Conservation (phyloP, 2,113 vertebrate genomes). For the Xyliphius kryptos region DNA sequence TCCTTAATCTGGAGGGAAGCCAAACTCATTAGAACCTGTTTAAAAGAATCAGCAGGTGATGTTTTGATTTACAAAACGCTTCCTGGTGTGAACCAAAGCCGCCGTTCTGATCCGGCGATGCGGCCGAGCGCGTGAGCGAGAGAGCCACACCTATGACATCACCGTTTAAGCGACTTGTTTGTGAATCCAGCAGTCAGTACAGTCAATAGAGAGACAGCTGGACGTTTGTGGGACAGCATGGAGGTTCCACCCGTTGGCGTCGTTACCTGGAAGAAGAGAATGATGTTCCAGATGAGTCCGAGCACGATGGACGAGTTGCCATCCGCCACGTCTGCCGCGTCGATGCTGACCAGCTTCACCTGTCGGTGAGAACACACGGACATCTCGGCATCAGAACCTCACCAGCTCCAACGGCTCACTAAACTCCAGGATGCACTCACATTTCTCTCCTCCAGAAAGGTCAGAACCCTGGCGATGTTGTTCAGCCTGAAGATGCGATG, state of each 20-base stretch:
- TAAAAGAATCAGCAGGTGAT: background rate
- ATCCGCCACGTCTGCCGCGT: conserved; percentile 87
- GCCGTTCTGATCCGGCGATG: too few species aligned
- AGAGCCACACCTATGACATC: too few species aligned
- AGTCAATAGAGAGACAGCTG: too few species aligned
- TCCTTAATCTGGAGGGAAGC: conserved; percentile 81
- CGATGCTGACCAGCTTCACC: conserved; percentile 94
- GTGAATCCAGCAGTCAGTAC: too few species aligned
- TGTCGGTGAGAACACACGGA: conserved; percentile 49
- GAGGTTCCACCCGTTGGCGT: background rate
- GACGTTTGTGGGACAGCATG: too few species aligned
- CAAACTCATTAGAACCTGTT: background rate
- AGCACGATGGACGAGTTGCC: conserved; percentile 91
- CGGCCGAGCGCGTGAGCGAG: too few species aligned
- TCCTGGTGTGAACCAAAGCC: too few species aligned
- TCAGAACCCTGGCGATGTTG: conserved; percentile 92
- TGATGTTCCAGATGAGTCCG: conserved; percentile 97
- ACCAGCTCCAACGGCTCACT: background rate
- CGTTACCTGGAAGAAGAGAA: conserved; percentile 92
- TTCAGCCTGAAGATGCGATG: conserved; percentile 95
- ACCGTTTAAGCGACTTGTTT: too few species aligned
- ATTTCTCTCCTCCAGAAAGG: conserved; percentile 90
- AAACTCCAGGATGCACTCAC: conserved; percentile 63
- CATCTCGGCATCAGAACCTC: background rate
- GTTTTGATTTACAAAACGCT: too few species aligned